Percentiles rank a stretch among this genome's conserved stretches.
These are phyloP conservation scores for Priapulus caudatus DNA, from an alignment of 2,888 invertebrate species.

Conservation along the genomic window DNA sequence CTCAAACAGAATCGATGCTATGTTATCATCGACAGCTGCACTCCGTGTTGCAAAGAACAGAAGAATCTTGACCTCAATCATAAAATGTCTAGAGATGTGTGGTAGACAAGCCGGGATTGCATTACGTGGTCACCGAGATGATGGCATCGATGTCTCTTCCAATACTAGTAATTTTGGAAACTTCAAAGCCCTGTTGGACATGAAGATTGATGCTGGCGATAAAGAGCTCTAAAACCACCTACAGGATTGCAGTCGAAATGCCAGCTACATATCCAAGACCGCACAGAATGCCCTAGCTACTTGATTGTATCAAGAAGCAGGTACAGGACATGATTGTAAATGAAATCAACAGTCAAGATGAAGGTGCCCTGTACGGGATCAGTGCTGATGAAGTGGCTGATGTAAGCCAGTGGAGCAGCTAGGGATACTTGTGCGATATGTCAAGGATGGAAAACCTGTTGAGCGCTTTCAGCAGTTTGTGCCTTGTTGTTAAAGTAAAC, in stretches of 20 bases:
- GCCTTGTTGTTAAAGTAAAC: neutral
- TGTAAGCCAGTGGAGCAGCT: neutral
- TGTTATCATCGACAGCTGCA: too few species aligned
- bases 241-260: neutral
- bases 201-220: neutral
- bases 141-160: too few species aligned
- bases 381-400: neutral
- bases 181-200: neutral
- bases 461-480: neutral
- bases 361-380: neutral
- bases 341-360: neutral
- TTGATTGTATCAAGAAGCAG: neutral
- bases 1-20: too few species aligned
- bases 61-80: too few species aligned
- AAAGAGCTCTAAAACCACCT: neutral
- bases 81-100: too few species aligned
- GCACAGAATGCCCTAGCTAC: neutral
- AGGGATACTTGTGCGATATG: neutral
- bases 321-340: neutral
- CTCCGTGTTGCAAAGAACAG: too few species aligned
- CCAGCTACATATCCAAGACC: neutral
- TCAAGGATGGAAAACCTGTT: neutral
- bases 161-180: neutral
- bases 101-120: neutral
- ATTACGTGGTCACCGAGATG: neutral